Base-by-base conservation (phyloP, 2,888 invertebrate species). In the Leptura quadrifasciata region DNA sequence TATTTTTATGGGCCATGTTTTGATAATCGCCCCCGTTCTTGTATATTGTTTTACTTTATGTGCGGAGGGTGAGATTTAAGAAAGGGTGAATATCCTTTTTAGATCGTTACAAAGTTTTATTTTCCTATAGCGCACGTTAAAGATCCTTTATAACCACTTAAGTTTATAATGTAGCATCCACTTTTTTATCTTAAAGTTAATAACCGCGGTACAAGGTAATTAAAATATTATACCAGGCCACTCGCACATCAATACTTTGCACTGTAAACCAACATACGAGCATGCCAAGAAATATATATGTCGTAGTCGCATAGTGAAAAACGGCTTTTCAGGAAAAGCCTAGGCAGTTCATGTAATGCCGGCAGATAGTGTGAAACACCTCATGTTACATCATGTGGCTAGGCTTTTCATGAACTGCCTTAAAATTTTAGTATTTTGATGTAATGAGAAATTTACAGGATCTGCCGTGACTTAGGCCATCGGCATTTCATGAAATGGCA, bases 81-180 rank as follows among this genome's bases (percentile, higher is more conserved):
- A 68, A 68, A 68, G 68, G 68, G 57, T 68, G 68, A 68, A 68
- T 68, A 68, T 68, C 68, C 68, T 68, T 68, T 68, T 68, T 31
- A 20, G 68, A 68, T 68, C 68, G 68, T 68, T 68, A 68, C 68
- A 15, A 15, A 35, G 55, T 31, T 67, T 67, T 67, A 67, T 67
- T 67, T 31, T 55, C 17, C 47, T 20, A 27, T 20, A 12, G 31
- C 68, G 10, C 21, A 52, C 52, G 47, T 67, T 64, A 47, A 67
- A 21, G n/a, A 27, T 67, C 65, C 52, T 54, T 67, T 54, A 54
- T 21, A 67, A 52, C 65, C 65, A 54, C 57, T 55, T 55, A 27
- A 24, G 54, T 68, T 68, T 68, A 68, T 55, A 55, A 20, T 4
- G 24, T 52, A 21, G 65, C 52, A 47, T 15, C 17, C 64, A 35